Base-by-base conservation (phyloP, 2,888 invertebrate genomes). In the Serrognathus titanus region DNA sequence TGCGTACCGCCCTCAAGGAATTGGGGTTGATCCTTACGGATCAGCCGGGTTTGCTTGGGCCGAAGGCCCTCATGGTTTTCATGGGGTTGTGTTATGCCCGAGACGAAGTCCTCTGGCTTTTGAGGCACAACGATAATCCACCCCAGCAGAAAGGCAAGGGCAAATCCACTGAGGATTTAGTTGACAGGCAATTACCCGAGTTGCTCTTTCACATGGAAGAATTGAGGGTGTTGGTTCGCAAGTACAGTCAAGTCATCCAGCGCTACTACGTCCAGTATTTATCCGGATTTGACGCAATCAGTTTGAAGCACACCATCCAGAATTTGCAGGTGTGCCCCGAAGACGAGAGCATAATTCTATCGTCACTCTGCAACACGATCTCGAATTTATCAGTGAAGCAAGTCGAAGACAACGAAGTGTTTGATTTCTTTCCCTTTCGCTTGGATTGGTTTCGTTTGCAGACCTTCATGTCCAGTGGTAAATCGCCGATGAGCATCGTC, bases 171-270 rank as follows among this genome's bases (percentile, higher is more conserved):
- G 96, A 96, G 78, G 96, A 96, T 78, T 80, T 98, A 53, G 92
- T 96, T 0, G 98, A 98, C 75, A 84, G 97, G 53, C 97, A 97
- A 74, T 81, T 99, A 43, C 98, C 99, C 1, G 99, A 99, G 77
- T 80, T 99, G 45, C 80, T 99, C 7, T 99, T 98, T 73, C 97
- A 98, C 72, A 97, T 99, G 89, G 97, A 98, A 75, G 99, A 99
- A 77, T 78, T 99, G 50, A 83, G 98, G 69, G 94, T 92, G 20
- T 80, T 99, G 52, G 94, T 98, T 3, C 85, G 96, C 61, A 98
- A 97, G 75, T 66, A 60, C 55, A 93, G 92, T 68, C 76, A 76
- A 63, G 75, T 75, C 3, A 75, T 75, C 75, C 68, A 99, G 77
- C 84, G 97, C 62, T 98, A 98, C 77, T 98, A 97, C 78, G 92